Evolutionary conservation across 2,888 invertebrate genomes (phyloP), one percentile per base, ranked within the genome.

Genomic region (Melikaiella ostensackeni): DNA sequence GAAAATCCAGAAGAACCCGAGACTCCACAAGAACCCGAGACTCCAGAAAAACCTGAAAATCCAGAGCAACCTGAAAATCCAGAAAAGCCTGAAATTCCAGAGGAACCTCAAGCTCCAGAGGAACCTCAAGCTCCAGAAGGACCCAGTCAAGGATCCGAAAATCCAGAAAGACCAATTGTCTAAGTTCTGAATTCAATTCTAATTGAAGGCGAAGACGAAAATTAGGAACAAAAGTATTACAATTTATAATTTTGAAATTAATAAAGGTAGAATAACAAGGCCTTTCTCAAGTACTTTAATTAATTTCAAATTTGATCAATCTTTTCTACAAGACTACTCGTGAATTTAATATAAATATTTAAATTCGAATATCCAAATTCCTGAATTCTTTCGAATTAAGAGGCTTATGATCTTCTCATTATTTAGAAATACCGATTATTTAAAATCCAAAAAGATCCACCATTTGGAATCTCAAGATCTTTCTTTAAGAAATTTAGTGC

Each of bases 201-300:
- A 70, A 70, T 33, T 30, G n/a, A 33, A 50, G 42, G 50, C 21
- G 46, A 70, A n/a, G 9, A 30, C 7, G 21, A 70, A 30, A 70
- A 50, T n/a, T 70, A 70, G 70, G 50, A 70, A 70, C 27, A 55
- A n/a, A n/a, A 66, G n/a, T 70, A 55, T 21, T 70, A 24, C n/a
- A 50, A 70, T 50, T 70, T n/a, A 50, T n/a, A 50, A 16, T 9
- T 50, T 50, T 70, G 9, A 27, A 46, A 50, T 70, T 46, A 59
- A 16, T 6, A n/a, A 33, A 55, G 50, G 70, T 21, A 11, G 70
- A 70, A 70, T 30, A 66, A 66, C n/a, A 33, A 59, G 27, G 46
- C 42, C 16, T 30, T 46, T 27, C 30, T 27, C 30, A 30, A 70
- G n/a, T 50, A 0, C 6, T 13, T 13, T 13, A 8, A 24, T 4